Conservation (phyloP, 2,888 invertebrate species). For the Drosophila multiciliata region DNA sequence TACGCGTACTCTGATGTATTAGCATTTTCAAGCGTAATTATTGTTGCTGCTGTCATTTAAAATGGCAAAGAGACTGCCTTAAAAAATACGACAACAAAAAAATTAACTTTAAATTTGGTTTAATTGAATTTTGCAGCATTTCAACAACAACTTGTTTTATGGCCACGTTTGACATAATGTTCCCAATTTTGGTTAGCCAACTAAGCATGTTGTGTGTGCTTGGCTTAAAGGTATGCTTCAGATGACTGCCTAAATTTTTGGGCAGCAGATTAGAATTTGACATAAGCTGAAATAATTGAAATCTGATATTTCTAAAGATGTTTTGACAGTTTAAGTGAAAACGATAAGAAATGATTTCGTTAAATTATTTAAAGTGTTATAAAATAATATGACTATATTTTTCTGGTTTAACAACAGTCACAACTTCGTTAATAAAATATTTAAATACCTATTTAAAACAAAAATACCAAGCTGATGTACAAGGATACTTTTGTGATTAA, state of each 20-base stretch:
- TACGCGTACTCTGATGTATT: slow-evolving; percentile 74
- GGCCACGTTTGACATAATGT: slow-evolving; percentile 27
- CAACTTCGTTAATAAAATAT: background rate
- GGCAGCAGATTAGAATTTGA: background rate
- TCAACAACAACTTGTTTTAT: slow-evolving; percentile 32
- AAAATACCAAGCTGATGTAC: background rate
- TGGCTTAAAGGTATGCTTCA: background rate
- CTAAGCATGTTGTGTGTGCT: background rate
- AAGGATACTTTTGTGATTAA: background rate
- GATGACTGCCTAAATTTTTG: background rate
- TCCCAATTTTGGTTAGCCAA: slow-evolving; percentile 21
- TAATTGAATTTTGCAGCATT: slow-evolving; percentile 68
- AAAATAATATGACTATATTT: background rate
- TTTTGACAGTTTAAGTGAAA: background rate
- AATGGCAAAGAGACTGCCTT: slow-evolving; percentile 38
- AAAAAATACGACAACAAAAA: slow-evolving; percentile 13
- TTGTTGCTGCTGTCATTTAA: slow-evolving; percentile 47
- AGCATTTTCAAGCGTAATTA: slow-evolving; percentile 75
- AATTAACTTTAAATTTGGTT: slow-evolving; percentile 52
- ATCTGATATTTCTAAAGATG: background rate
- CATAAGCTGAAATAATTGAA: background rate
- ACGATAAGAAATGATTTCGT: background rate
- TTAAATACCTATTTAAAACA: background rate
- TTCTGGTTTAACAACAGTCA: background rate
- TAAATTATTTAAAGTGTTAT: background rate